Evolutionary conservation across 2,113 vertebrate genomes (phyloP), one percentile per base, ranked within the genome.

Genomic region (Hyaena hyaena): DNA sequence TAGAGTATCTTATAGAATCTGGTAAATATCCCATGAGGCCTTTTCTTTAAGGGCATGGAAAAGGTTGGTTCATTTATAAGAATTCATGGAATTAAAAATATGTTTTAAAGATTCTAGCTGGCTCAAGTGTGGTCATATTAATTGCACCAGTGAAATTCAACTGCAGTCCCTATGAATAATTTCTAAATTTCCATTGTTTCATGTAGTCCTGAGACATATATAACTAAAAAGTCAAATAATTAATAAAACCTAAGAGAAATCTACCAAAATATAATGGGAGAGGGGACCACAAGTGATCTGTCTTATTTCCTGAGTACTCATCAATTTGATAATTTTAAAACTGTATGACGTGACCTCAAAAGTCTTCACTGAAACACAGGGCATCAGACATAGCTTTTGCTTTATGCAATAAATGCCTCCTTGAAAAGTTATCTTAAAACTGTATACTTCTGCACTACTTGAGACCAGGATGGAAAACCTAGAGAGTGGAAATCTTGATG

Each of bases 171-270:
- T 43, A 90, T 7, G 11, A 68, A 45, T 53, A 63, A n/a, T 83
- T 73, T 86, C 45, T 76, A 55, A 80, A 63, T 94, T 97, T 94
- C 63, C 66, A 58, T 48, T 87, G 48, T 71, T 84, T 96, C 48
- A 89, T 79, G 21, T 89, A 23, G 23, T 90, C 79, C 23, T 74
- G 21, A 96, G 4, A 1, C n/a, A 88, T 26, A 81, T 55, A 55
- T 33, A 90, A 50, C 45, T 76, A 39, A 90, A 79, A 93, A 96
- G 65, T 53, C 84, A 94, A 88, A 84, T 81, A 85, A 77, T 77
- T 24, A 69, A 39, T 31, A 88, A 63, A 96, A 90, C 33, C 55
- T 82, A 71, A 93, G 63, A 92, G 58, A 80, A 88, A 68, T 61
- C 74, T 26, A 74, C 11, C 23, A 76, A 89, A 81, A 50, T 43